Evolutionary conservation across 1,140 invertebrate genomes (phyloP).

Genomic region (Arion vulgaris): DNA sequence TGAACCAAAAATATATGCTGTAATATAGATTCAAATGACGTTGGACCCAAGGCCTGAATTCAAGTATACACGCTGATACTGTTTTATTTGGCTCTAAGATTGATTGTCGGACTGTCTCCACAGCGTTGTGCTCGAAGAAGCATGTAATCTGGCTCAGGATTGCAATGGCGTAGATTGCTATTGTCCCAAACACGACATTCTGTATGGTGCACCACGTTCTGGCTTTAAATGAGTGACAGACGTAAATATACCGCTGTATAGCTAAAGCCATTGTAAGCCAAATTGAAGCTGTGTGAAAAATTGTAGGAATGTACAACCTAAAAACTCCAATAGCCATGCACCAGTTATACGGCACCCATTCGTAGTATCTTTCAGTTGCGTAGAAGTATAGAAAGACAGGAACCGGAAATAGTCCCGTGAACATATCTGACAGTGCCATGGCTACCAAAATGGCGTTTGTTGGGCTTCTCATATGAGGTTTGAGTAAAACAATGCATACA

Average conservation of each 20-base stretch:
- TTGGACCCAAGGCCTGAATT: constrained; percentile 54
- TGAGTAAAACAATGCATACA: constrained; percentile 82
- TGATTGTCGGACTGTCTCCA: constrained; percentile 77
- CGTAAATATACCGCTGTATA: constrained; percentile 90
- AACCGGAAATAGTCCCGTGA: constrained; percentile 89
- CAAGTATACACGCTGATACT: constrained; percentile 51
- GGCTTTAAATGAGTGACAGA: constrained; percentile 89
- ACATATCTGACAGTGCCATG: constrained; percentile 94
- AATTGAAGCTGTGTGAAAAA: constrained; percentile 93
- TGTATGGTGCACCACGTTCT: constrained; percentile 89
- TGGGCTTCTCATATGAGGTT: constrained; percentile 79
- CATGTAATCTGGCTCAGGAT: constrained; percentile 84
- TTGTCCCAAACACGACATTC: constrained; percentile 83
- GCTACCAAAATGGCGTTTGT: constrained; percentile 82
- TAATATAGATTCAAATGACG: constrained; percentile 83
- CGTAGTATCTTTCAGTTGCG: constrained; percentile 87
- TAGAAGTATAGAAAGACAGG: constrained; percentile 93
- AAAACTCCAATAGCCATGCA: constrained; percentile 83
- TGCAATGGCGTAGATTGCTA: constrained; percentile 83
- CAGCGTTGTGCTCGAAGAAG: constrained; percentile 80
- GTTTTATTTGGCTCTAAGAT: constrained; percentile 75
- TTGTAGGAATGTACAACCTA: constrained; percentile 79
- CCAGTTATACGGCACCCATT: constrained; percentile 65
- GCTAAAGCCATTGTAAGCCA: constrained; percentile 89
- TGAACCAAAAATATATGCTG: constrained; percentile 85